Base-by-base conservation (phyloP, 2,113 vertebrate species). In the Suricata suricatta region DNA sequence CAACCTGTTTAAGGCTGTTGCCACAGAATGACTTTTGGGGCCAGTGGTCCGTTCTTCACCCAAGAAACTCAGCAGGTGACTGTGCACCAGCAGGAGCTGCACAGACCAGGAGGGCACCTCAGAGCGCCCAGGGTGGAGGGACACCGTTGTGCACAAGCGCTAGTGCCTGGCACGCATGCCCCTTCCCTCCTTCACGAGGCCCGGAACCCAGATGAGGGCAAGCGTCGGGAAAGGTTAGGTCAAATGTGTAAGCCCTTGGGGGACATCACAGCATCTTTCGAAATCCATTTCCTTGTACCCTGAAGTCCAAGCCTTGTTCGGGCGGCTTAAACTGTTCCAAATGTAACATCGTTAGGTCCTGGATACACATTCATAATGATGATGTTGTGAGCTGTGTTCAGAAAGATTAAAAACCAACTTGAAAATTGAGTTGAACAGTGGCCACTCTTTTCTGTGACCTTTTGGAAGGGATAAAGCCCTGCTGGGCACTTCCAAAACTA, bases 81-180 rank as follows among this genome's bases (percentile, higher is more conserved):
- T 16, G 41, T 44, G 41, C 4, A 9, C 5, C 3, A 29, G 41
- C 41, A 29, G 25, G 14, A 76, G 72, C 41, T 29, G 41, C 72
- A 0, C 0, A 1, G 41, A 44, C 44, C 41, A 5, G 41, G 74
- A 47, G 41, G 7, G 13, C 25, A 7, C 25, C 7, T 23, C 13
- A 10, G 27, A 47, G 9, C 4, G 16, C 72, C 72, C 25, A 2
- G 41, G 66, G 4, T 14, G 63, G 66, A 1, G 14, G 14, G 13
- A 1, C 7, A 9, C 14, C 0, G 27, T 47, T 29, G 27, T 47
- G 74, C 41, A 1, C 74, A 47, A 2, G 74, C 7, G 1, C n/a
- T 2, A 17, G 27, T 0, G 14, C 41, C 21, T 6, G 19, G 19
- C 7, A 19, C 7, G 54, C 54, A 23, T 23, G 54, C 57, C 57